These are phyloP conservation scores for Petrocephalus microphthalmus DNA, from an alignment of 2,113 vertebrate species.

Conservation along the genomic window DNA sequence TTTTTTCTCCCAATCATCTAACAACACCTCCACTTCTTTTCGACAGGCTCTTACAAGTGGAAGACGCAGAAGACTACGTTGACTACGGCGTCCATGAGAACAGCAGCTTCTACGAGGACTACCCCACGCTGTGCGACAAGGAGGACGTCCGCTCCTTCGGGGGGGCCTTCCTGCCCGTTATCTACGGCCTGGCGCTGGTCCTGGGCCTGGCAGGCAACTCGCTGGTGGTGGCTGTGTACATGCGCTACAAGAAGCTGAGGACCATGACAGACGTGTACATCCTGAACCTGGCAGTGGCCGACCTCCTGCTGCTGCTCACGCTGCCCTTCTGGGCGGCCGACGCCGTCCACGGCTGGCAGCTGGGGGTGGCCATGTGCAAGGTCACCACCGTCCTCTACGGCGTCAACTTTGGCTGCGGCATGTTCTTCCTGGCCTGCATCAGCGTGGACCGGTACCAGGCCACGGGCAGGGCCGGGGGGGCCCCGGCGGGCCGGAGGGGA, in stretches of 20 bases:
- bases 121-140: conserved; percentile 74
- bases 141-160: conserved; percentile 74
- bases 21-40: not conserved
- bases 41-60: conserved; percentile 37
- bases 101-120: conserved; percentile 68
- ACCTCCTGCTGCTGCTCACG: conserved; percentile 83
- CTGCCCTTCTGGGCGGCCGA: conserved; percentile 83
- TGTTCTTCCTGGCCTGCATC: conserved; percentile 92
- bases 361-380: conserved; percentile 83
- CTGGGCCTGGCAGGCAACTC: conserved; percentile 51
- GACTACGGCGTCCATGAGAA: conserved; percentile 57
- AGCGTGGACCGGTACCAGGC: conserved; percentile 89
- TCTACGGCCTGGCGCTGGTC: conserved; percentile 45
- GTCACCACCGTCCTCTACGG: conserved; percentile 82
- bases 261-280: conserved; percentile 55
- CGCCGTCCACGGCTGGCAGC: conserved; percentile 84
- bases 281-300: conserved; percentile 78
- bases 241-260: conserved; percentile 45
- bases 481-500: conserved; percentile 44
- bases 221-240: conserved; percentile 51
- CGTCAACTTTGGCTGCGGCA: conserved; percentile 89
- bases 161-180: conserved; percentile 64
- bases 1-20: not conserved
- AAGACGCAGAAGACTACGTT: conserved; percentile 48
- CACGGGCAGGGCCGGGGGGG: conserved; percentile 30